Conservation (phyloP, 2,888 invertebrate species). For the Gerris lacustris region DNA sequence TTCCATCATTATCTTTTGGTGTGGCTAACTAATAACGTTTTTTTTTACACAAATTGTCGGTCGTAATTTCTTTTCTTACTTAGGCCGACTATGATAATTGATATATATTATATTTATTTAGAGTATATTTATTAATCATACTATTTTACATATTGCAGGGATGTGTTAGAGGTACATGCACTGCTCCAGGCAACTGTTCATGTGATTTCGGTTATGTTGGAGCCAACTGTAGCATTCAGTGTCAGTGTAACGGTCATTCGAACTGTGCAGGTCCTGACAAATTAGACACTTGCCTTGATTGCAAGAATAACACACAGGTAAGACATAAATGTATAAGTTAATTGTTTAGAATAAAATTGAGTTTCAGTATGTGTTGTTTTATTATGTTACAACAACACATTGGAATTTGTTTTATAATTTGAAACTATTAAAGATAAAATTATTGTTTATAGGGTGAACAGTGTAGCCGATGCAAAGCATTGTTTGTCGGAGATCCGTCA, state of each 20-base stretch:
- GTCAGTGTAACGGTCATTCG: constrained; percentile 88
- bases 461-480: constrained; percentile 78
- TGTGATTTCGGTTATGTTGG: constrained; percentile 94
- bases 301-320: constrained; percentile 88
- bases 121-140: too few relatives aligned
- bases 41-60: too few relatives aligned
- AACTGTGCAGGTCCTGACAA: constrained; percentile 79
- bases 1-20: too few relatives aligned
- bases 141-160: constrained; percentile 41
- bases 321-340: constrained; percentile 33
- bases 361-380: too few relatives aligned
- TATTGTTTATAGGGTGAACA: constrained; percentile 51
- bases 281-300: constrained; percentile 66
- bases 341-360: too few relatives aligned
- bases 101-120: not conserved
- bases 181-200: constrained; percentile 68
- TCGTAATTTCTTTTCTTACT: not conserved
- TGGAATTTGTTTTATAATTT: too few relatives aligned
- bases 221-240: constrained; percentile 83
- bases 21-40: too few relatives aligned
- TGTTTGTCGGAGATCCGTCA: constrained; percentile 81
- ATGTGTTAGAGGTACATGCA: constrained; percentile 72
- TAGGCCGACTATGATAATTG: not conserved
- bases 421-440: too few relatives aligned
- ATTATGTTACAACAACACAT: too few relatives aligned